Evolutionary conservation across 2,888 invertebrate genomes (phyloP), one percentile per base, ranked within the genome.

Genomic region (Tinea trinotella): DNA sequence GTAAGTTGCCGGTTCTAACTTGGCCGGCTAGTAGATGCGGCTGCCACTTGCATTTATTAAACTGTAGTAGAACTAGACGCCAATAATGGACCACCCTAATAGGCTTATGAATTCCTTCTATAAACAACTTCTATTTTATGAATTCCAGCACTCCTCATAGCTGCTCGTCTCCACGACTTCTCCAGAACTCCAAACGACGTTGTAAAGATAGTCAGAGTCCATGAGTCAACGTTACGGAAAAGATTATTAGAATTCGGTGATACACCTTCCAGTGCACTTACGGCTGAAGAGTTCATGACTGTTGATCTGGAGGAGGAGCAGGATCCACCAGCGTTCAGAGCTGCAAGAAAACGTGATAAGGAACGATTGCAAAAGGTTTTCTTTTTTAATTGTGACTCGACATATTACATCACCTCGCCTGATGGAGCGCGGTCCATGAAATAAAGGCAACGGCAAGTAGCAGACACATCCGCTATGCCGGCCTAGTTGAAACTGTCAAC

Each of bases 251-350:
- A 99, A 82, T 99, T 99, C 74, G 96, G 97, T 0, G 96, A 97
- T 63, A 99, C 99, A 0, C 97, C 99, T 0, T 97, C 98, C 9
- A 96, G 98, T 67, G 92, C 93, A 6, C 83, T 99, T 54, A 98
- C 99, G 0, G 85, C 98, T 19, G 98, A 99, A 62, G 98, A 99
- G 83, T 99, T 99, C 71, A 94, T 97, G 92, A 94, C 93, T 0
- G 95, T 99, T 0, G 98, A 99, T 71, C 82, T 99, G 61, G 98
- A 98, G 70, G 96, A 97, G 62, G 97, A 97, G 67, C 96, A 96
- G 73, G 98, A 98, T 46, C 97, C 98, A 6, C 98, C 98, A 0
- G 94, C 96, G 1, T 99, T 97, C 70, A 96, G 95, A 73, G 93
- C 93, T 1, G 96, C 97, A 0, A 89, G 97, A 54, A 92, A 93